These are phyloP conservation scores for Ectropis grisescens DNA, from an alignment of 1,140 invertebrate genomes.

Conservation along the genomic window DNA sequence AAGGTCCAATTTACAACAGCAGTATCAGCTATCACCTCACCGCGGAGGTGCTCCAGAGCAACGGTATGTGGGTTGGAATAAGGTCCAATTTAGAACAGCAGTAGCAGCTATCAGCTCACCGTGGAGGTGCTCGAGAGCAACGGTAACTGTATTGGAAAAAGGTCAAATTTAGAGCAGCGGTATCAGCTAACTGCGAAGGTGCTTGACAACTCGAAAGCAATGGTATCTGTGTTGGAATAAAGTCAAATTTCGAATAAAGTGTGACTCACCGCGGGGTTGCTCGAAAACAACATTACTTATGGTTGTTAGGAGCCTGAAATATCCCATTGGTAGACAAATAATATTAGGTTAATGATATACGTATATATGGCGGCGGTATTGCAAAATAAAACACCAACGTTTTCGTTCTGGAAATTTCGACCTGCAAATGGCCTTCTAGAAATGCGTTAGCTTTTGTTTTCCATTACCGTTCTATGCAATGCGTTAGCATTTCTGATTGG, in stretches of 20 bases:
- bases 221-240: constrained; percentile 72
- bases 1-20: neutral
- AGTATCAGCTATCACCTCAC: constrained; percentile 74
- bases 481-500: no score
- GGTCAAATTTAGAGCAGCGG: neutral
- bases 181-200: constrained; percentile 91
- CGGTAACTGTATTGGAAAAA: constrained; percentile 72
- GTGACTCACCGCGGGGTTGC: no score
- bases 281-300: no score
- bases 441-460: no score
- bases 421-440: no score
- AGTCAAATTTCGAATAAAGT: neutral
- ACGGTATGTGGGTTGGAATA: constrained; percentile 76
- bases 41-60: constrained; percentile 97
- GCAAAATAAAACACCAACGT: no score
- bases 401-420: no score
- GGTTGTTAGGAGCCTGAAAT: no score
- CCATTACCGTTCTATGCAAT: no score
- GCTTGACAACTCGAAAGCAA: constrained; percentile 86
- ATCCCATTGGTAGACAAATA: no score
- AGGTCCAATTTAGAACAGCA: neutral
- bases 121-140: constrained; percentile 98
- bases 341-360: no score
- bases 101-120: constrained; percentile 74
- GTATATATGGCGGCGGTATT: no score